Evolutionary conservation across 1,140 invertebrate species (phyloP).

Genomic region (Holotrichia oblita): DNA sequence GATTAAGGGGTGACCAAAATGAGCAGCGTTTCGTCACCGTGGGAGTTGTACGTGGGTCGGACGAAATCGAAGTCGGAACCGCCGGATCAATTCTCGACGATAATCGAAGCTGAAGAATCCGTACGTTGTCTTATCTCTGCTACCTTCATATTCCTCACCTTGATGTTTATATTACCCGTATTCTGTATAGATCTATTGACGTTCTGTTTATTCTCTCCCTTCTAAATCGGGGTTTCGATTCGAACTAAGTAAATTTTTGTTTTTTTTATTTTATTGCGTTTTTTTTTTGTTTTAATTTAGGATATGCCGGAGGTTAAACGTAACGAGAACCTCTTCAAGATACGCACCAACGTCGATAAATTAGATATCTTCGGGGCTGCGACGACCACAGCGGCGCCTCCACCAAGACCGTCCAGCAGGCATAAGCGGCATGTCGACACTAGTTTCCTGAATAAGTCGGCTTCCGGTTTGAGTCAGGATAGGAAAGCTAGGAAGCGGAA

Average conservation of each 20-base stretch:
- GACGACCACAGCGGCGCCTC: constrained; percentile 39
- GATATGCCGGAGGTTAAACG: constrained; percentile 55
- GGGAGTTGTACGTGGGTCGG: constrained; percentile 35
- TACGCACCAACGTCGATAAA: constrained; percentile 9
- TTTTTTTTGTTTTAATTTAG: constrained; percentile 45
- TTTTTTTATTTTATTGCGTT: neutral
- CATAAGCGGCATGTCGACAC: constrained; percentile 55
- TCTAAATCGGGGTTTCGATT: constrained; percentile 41
- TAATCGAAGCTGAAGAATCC: constrained; percentile 53
- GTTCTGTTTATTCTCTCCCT: constrained; percentile 47
- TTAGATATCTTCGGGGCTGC: neutral
- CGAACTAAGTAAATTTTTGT: neutral
- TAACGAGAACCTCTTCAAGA: constrained; percentile 3
- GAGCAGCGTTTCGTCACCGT: neutral
- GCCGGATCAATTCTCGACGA: constrained; percentile 52
- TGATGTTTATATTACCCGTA: neutral
- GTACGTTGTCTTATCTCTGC: constrained; percentile 50
- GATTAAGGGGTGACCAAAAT: neutral
- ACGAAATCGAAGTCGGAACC: constrained; percentile 44
- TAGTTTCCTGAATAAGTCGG: constrained; percentile 46
- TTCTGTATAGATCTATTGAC: constrained; percentile 36
- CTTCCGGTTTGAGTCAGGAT: constrained; percentile 44
- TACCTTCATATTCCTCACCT: constrained; percentile 34
- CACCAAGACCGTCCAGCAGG: constrained; percentile 50
- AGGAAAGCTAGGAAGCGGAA: constrained; percentile 65